Evolutionary conservation across 1,140 invertebrate species (phyloP), one percentile per base, ranked within the genome.

Genomic region (Cyclina sinensis): DNA sequence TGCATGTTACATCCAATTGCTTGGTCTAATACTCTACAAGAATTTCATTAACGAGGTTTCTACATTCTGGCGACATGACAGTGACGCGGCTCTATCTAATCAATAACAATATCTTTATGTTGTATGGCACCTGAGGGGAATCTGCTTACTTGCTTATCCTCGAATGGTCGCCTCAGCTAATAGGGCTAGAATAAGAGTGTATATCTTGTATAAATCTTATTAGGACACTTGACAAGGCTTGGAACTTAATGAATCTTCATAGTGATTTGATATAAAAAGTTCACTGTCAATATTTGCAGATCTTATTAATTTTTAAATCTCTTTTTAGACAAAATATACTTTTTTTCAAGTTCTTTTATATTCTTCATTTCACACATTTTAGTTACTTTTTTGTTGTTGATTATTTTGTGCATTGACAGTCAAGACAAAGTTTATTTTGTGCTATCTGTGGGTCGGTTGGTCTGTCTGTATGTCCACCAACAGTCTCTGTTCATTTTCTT

Each of bases 1-100:
- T 27, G 32, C 65, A 70, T 70, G 32, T 70, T 70, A 70, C 65
- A 70, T 70, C 65, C 65, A 32, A 70, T 70, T 70, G 65, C 24
- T 21, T 1, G 32, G 12, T 70, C 65, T 70, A 70, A 70, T 70
- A 16, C 65, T 35, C 65, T 37, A 0, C 1, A 16, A 39, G 65
- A 70, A 70, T 70, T 70, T 70, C 65, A 70, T 70, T 70, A 70
- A 70, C 65, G 21, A 39, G 65, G 32, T 39, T 39, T 70, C 21
- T 5, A 12, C 35, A 32, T 70, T 21, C 57, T 62, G 65, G 35
- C 37, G 65, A 70, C 65, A 70, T 70, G 65, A 70, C 65, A 70
- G 35, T 30, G 35, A 70, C 65, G 37, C 35, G 32, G 35, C 37
- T 39, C 65, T 70, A 70, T 39, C 65, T 32, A 70, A 70, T 70